Conservation (phyloP, 2,888 invertebrate genomes). For the Meliscaeva auricollis region DNA sequence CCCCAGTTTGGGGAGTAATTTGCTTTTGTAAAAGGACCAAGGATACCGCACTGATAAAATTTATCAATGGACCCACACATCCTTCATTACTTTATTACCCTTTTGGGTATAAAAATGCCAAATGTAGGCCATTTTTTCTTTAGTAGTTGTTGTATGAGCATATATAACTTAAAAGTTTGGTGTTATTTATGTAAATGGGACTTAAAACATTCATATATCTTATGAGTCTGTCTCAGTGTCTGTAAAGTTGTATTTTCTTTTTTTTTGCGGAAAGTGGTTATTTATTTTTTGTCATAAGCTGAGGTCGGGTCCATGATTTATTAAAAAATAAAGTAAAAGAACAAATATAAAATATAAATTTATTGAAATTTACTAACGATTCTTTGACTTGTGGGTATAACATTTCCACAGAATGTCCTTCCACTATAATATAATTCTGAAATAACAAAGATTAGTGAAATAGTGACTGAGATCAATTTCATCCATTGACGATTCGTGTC, state of each 20-base stretch:
- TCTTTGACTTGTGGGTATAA: too few species aligned
- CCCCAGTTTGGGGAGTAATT: conserved; percentile 22
- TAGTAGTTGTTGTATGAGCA: background rate
- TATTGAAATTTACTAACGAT: too few species aligned
- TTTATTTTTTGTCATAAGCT: background rate
- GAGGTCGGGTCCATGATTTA: background rate
- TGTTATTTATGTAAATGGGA: conserved; percentile 31
- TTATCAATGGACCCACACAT: conserved; percentile 44
- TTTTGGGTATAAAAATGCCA: conserved; percentile 31
- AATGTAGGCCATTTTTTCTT: conserved; percentile 11
- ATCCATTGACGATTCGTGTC: too few species aligned
- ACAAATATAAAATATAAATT: background rate
- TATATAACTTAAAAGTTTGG: background rate
- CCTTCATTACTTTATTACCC: conserved; percentile 43
- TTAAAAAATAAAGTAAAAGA: background rate
- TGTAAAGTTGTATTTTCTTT: conserved; percentile 9
- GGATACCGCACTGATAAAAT: conserved; percentile 26
- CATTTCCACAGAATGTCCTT: too few species aligned
- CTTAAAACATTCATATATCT: background rate
- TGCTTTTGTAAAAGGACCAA: conserved; percentile 2
- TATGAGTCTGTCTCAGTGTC: conserved; percentile 15
- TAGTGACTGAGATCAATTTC: too few species aligned
- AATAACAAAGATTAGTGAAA: too few species aligned
- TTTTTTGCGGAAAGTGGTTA: background rate
- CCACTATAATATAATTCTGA: too few species aligned